These are phyloP conservation scores for Channa striata DNA, from an alignment of 2,797 vertebrate species.

Conservation along the genomic window DNA sequence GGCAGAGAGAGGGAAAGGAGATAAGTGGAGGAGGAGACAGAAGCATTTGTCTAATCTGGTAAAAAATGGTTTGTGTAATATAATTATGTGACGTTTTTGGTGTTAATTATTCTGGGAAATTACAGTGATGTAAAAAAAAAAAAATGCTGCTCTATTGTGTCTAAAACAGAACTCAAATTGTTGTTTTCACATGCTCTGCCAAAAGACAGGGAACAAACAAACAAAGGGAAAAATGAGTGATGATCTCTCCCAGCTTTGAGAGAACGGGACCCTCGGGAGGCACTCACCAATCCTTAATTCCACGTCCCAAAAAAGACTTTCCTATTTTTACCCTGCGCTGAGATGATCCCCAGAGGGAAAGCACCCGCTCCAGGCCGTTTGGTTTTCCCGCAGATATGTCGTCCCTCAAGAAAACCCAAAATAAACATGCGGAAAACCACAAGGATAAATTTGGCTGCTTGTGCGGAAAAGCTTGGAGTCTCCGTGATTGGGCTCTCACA, in stretches of 20 bases:
- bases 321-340: slow-evolving; percentile 80
- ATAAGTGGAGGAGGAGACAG: slow-evolving; percentile 12
- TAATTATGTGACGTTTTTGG: slow-evolving; percentile 44
- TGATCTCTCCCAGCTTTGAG: slow-evolving; percentile 45
- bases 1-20: slow-evolving; percentile 2
- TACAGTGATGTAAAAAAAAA: slow-evolving; percentile 48
- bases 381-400: slow-evolving; percentile 82
- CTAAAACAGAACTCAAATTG: slow-evolving; percentile 54
- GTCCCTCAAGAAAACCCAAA: slow-evolving; percentile 82
- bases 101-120: slow-evolving; percentile 55
- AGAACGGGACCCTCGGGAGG: slow-evolving; percentile 66
- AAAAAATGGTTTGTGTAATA: slow-evolving; percentile 21
- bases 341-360: slow-evolving; percentile 81
- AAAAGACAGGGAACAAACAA: slow-evolving; percentile 41
- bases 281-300: slow-evolving; percentile 70
- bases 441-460: slow-evolving; percentile 81
- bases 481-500: slow-evolving; percentile 77
- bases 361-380: slow-evolving; percentile 78
- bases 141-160: slow-evolving; percentile 45
- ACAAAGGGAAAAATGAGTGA: slow-evolving; percentile 61
- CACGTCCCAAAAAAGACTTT: slow-evolving; percentile 73
- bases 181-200: slow-evolving; percentile 53
- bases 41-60: slow-evolving; percentile 44
- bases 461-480: slow-evolving; percentile 79
- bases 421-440: slow-evolving; percentile 84